Conservation (phyloP, 2,113 vertebrate genomes). For the Dermatemys mawii region DNA sequence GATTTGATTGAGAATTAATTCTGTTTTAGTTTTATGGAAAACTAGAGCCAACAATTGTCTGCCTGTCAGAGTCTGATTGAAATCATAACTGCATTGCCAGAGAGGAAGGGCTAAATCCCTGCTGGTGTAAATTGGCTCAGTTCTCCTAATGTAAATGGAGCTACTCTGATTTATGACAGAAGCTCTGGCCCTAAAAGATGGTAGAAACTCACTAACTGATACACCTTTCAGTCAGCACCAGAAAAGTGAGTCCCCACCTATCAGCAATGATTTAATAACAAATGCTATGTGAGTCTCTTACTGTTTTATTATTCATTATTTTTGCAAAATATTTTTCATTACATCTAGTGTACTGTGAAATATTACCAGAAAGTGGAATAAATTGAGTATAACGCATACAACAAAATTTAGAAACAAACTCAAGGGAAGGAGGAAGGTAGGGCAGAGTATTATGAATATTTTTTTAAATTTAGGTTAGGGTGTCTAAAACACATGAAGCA, state of each 20-base stretch:
- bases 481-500: neutral
- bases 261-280: neutral
- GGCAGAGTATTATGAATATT: neutral
- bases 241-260: neutral
- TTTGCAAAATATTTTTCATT: neutral
- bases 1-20: neutral
- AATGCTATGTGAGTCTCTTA: neutral
- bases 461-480: neutral
- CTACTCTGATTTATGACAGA: neutral
- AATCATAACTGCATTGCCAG: neutral
- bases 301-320: neutral
- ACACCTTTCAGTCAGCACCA: fast-evolving
- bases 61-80: neutral
- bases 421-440: neutral
- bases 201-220: neutral
- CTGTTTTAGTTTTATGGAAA: neutral
- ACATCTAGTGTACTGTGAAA: neutral
- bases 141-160: neutral
- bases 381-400: neutral
- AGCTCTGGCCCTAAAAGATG: neutral
- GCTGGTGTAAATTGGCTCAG: neutral
- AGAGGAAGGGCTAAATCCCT: neutral
- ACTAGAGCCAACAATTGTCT: neutral
- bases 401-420: neutral
- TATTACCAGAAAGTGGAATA: neutral